Base-by-base conservation (phyloP, 2,113 vertebrate species). In the Deroptyus accipitrinus region DNA sequence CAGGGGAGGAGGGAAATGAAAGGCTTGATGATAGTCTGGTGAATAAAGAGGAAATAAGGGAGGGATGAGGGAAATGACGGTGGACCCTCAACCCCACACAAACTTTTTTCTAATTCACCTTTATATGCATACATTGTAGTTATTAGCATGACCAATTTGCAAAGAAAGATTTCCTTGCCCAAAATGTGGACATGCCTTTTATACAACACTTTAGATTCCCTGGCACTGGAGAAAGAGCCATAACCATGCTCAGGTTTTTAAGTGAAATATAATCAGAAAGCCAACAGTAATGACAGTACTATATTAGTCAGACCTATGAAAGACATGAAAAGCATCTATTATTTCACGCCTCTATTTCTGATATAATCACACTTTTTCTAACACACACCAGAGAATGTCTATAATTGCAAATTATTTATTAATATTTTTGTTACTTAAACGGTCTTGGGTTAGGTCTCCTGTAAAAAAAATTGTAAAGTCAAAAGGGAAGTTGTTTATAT, bases 391-490 rank as follows among this genome's bases (percentile, higher is more conserved):
- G 10, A 28, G 17, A 69, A 57, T 46, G 30, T 55, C 75, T 85
- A 18, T 67, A 94, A 54, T 44, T 88, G 39, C 37, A 90, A 96
- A 94, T 91, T 95, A 92, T 91, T 97, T 91, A 95, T 92, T 74
- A 92, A 61, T 92, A 64, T 92, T 72, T 95, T 95, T 95, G 27
- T 91, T 93, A 96, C 70, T 94, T 96, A 96, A 96, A 19, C 62
- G 41, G 27, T 66, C 93, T 84, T 77, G 64, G 66, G 61, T 77
- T 90, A 95, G 46, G 66, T 35, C 39, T 95, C 62, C 66, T 94
- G 55, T 80, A 84, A 91, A 77, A 88, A 89, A 88, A 90, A 96
- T 81, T 82, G 22, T 55, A 67, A 96, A 69, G 94, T 92, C 79
- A 88, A 96, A 96, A 87, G 76, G 55, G 67, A 90, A 95, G 72